Evolutionary conservation across 2,888 invertebrate genomes (phyloP), one percentile per base, ranked within the genome.

Genomic region (Pherbina coryleti): DNA sequence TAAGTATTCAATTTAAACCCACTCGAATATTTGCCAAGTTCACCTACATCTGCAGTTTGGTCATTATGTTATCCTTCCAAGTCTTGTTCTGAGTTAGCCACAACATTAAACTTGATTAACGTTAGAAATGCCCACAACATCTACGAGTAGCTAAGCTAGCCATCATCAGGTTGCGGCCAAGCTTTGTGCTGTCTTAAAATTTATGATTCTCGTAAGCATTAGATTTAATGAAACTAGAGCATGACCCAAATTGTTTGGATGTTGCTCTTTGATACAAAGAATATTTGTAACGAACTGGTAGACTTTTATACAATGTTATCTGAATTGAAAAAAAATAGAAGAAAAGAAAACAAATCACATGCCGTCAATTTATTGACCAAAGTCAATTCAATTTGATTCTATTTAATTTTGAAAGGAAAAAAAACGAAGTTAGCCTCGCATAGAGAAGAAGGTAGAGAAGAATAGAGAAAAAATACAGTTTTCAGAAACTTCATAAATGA

Each of bases 1-100:
- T 19, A 55, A 19, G n/a, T 19, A 2, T 19, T 22, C 5, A n/a
- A 55, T 22, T 19, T 22, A 8, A 19, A 19, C 55, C 55, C n/a
- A 19, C n/a, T 55, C 55, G 9, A n/a, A n/a, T 19, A 22, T 19
- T 19, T 44, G 44, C 1, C 1, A 44, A 14, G 5, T 64, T 17
- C 17, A 64, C 34, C 64, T 34, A 31, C 64, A 64, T 64, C 64
- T 64, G 14, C 17, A 9, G 31, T n/a, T 34, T 14, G 64, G n/a
- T n/a, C n/a, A 64, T 31, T 31, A 64, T 64, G 34, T 64, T 34
- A 64, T 25, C 64, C 64, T 55, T 44, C 55, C 55, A 55, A 55
- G 19, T n/a, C 19, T 1, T 55, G 2, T 19, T 55, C 19, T 4
- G 19, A 22, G 55, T 55, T 55, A 19, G n/a, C 22, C 19, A 55